A percentile compares a stretch with the other conserved stretches of the same genome.
These are phyloP conservation scores for Eublepharis macularius DNA, from an alignment of 2,113 vertebrate genomes.

Conservation along the genomic window DNA sequence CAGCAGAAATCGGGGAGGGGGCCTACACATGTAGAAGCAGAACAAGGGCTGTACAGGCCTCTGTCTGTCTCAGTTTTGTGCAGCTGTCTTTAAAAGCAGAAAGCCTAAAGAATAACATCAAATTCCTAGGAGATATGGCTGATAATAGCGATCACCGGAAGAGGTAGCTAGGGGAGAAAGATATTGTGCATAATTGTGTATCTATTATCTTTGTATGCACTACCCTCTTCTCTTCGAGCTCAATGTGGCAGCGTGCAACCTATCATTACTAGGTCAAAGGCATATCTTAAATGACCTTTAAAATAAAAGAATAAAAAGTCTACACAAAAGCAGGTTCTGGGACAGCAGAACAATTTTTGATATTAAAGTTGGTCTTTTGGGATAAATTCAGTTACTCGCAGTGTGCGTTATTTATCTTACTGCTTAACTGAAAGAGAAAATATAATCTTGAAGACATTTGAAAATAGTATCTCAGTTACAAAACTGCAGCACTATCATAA, in stretches of 20 bases:
- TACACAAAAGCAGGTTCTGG: conserved; percentile 13
- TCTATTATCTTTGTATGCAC: neutral
- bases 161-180: conserved; percentile 28
- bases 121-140: neutral
- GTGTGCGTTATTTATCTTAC: conserved; percentile 36
- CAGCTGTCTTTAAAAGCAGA: neutral
- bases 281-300: conserved; percentile 51
- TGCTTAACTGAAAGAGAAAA: conserved; percentile 20
- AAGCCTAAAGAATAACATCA: conserved; percentile 21
- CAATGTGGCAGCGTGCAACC: conserved; percentile 30
- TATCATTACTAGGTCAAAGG: neutral
- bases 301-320: conserved; percentile 30
- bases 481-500: conserved; percentile 25
- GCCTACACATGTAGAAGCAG: neutral
- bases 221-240: conserved; percentile 13
- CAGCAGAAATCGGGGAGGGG: conserved; percentile 12
- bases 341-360: conserved; percentile 37
- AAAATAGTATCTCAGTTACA: conserved; percentile 31
- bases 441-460: conserved; percentile 37
- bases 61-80: neutral
- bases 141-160: conserved; percentile 12
- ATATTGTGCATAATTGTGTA: neutral
- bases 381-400: conserved; percentile 30
- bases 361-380: conserved; percentile 25
- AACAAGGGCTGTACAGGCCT: neutral